Evolutionary conservation across 2,113 vertebrate species (phyloP).

Genomic region (Symphodus melops): DNA sequence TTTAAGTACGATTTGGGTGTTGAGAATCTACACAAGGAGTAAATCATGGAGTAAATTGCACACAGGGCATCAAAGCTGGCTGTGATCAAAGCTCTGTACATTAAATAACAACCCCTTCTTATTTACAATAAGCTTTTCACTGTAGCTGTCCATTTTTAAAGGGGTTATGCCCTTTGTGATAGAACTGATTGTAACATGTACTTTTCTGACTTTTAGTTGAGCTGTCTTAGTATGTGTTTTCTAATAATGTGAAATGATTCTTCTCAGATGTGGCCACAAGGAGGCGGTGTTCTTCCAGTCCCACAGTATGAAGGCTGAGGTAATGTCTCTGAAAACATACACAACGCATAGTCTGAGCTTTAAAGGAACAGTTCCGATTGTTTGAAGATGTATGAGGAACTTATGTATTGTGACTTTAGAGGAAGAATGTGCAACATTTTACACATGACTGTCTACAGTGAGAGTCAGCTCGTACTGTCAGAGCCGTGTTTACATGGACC

Average conservation of each 20-base stretch:
- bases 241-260: not conserved
- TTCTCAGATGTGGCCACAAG: conserved; percentile 92
- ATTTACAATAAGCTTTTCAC: too few species aligned
- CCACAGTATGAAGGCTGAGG: conserved; percentile 95
- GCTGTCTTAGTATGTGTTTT: not conserved
- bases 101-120: too few species aligned
- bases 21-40: too few species aligned
- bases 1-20: too few species aligned
- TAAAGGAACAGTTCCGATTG: not conserved
- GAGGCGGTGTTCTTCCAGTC: conserved; percentile 97
- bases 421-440: too few species aligned
- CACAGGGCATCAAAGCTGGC: too few species aligned
- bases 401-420: too few species aligned
- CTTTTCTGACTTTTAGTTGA: not conserved
- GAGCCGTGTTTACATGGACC: too few species aligned
- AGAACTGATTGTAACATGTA: not conserved
- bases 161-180: not conserved
- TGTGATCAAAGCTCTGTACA: too few species aligned
- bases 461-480: too few species aligned
- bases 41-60: too few species aligned
- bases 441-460: too few species aligned
- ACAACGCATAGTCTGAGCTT: not conserved
- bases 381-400: not conserved
- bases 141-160: not conserved
- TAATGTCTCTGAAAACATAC: conserved; percentile 55